Percentiles rank a stretch among this genome's conserved stretches.
Conservation (phyloP, 2,888 invertebrate species). For the Caenorhabditis virilis region DNA sequence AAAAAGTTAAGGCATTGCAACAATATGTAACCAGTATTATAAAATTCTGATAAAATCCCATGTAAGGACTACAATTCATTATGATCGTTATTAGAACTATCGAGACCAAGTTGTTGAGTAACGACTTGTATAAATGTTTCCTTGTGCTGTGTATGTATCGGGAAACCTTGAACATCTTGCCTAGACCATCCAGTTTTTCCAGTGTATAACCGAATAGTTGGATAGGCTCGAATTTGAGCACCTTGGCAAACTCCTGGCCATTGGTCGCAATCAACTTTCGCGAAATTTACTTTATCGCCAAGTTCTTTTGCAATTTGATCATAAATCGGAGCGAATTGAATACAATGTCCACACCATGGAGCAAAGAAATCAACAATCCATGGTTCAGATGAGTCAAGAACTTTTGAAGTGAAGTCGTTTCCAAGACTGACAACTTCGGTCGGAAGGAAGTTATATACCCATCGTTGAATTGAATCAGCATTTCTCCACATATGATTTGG, state of each 20-base stretch:
- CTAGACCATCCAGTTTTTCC: constrained; percentile 50
- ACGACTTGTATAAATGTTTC: constrained; percentile 45
- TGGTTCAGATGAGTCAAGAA: constrained; percentile 72
- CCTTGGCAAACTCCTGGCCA: constrained; percentile 73
- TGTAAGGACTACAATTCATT: constrained; percentile 38
- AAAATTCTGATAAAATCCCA: not conserved
- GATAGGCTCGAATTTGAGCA: constrained; percentile 74
- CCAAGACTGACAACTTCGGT: constrained; percentile 68
- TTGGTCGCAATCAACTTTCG: constrained; percentile 77
- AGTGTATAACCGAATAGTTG: constrained; percentile 73
- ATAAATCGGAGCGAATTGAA: constrained; percentile 77
- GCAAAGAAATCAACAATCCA: constrained; percentile 72
- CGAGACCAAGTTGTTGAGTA: constrained; percentile 28
- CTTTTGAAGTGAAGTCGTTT: constrained; percentile 56
- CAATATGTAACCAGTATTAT: not conserved
- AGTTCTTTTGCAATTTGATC: constrained; percentile 75
- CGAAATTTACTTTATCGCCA: constrained; percentile 74
- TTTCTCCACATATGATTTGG: constrained; percentile 75
- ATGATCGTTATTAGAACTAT: constrained; percentile 59
- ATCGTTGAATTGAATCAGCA: constrained; percentile 74
- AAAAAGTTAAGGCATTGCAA: not conserved
- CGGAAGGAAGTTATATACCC: constrained; percentile 76
- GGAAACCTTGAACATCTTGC: constrained; percentile 49
- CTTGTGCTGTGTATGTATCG: constrained; percentile 49
- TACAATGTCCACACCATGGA: constrained; percentile 75